Conservation (phyloP, 2,888 invertebrate species). For the Luffia ferchaultella region DNA sequence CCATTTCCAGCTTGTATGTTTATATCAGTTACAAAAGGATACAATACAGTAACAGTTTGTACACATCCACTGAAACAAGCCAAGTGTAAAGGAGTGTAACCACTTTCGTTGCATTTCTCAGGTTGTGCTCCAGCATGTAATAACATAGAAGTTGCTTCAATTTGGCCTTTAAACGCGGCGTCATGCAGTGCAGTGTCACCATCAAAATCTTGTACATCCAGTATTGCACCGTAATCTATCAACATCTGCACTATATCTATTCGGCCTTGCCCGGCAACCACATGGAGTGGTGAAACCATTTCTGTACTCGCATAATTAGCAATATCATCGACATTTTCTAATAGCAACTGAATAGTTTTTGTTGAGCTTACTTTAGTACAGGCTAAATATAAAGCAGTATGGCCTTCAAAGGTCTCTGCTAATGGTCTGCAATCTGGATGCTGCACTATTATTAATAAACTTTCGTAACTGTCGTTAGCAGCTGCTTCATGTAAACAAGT, state of each 20-base stretch:
- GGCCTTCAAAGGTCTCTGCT: slow-evolving; percentile 54
- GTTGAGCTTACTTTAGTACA: slow-evolving; percentile 38
- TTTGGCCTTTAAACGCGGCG: slow-evolving; percentile 34
- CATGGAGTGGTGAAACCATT: slow-evolving; percentile 50
- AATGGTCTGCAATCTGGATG: slow-evolving; percentile 35
- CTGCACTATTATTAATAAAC: slow-evolving; percentile 37
- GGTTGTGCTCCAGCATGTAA: slow-evolving; percentile 50
- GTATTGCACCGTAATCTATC: slow-evolving; percentile 42
- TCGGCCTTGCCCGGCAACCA: slow-evolving; percentile 43
- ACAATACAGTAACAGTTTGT: slow-evolving; percentile 32
- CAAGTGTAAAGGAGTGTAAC: slow-evolving; percentile 48
- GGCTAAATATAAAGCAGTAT: slow-evolving; percentile 53
- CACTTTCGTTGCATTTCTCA: slow-evolving; percentile 38
- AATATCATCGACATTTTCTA: slow-evolving; percentile 40
- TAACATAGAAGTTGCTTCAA: slow-evolving; percentile 33
- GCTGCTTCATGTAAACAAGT: slow-evolving; percentile 62
- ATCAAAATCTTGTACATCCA: slow-evolving; percentile 54
- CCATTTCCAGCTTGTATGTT: slow-evolving; percentile 36
- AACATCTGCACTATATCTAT: slow-evolving; percentile 40
- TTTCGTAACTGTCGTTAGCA: slow-evolving; percentile 41
- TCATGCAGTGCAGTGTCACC: slow-evolving; percentile 58
- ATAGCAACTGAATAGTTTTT: slow-evolving; percentile 34
- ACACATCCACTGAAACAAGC: slow-evolving; percentile 46
- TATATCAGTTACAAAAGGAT: slow-evolving; percentile 40
- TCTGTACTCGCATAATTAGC: slow-evolving; percentile 53